Conservation (phyloP, 2,797 vertebrate genomes). For the Paratrypauchen microcephalus region DNA sequence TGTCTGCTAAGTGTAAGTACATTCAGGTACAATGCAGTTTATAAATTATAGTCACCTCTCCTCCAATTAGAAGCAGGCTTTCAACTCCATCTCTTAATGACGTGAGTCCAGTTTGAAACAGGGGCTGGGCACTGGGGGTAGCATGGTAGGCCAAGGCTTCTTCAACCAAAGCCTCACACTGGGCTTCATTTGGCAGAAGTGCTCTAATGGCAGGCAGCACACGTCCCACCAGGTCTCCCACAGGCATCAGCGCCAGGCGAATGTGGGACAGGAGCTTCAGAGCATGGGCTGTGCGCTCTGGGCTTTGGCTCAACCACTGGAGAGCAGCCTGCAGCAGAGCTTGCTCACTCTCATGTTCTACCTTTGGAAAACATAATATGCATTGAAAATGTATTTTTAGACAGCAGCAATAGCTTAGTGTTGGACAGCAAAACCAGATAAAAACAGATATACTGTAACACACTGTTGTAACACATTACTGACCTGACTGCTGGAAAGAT, state of each 20-base stretch:
- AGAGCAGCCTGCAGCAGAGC: slow-evolving; percentile 85
- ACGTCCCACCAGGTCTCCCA: slow-evolving; percentile 77
- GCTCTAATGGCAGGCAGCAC: slow-evolving; percentile 83
- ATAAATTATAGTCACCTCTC: slow-evolving; percentile 69
- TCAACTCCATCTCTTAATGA: slow-evolving; percentile 80
- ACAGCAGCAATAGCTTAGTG: background rate
- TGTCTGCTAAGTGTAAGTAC: background rate
- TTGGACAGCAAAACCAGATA: background rate
- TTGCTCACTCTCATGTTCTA: slow-evolving; percentile 88
- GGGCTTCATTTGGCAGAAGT: slow-evolving; percentile 81
- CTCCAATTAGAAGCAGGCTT: slow-evolving; percentile 88
- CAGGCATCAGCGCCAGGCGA: slow-evolving; percentile 87
- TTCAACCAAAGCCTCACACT: slow-evolving; percentile 84
- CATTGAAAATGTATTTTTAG: background rate
- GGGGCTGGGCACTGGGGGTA: slow-evolving; percentile 81
- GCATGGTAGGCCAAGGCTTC: slow-evolving; percentile 88
- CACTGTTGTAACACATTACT: background rate
- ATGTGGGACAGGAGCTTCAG: slow-evolving; percentile 85
- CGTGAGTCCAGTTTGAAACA: slow-evolving; percentile 85
- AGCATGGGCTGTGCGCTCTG: slow-evolving; percentile 78
- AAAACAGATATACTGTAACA: background rate
- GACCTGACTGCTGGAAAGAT: slow-evolving; percentile 81
- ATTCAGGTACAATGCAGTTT: slow-evolving; percentile 23
- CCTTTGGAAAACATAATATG: slow-evolving; percentile 42
- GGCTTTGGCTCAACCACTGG: slow-evolving; percentile 87